These are phyloP conservation scores for Progne subis DNA, from an alignment of 2,113 vertebrate species.

Conservation along the genomic window DNA sequence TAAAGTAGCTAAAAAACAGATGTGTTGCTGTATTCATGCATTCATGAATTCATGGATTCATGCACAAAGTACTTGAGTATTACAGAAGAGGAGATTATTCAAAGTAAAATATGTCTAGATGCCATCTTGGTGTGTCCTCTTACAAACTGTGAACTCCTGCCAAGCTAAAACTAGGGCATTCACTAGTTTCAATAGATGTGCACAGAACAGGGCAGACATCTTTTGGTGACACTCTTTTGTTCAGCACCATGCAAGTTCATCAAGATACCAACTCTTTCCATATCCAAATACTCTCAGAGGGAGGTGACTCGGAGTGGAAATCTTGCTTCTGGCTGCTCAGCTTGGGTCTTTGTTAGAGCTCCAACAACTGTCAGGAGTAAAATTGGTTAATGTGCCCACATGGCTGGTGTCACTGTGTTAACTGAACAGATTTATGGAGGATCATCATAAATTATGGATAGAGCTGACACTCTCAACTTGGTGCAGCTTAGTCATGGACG, in stretches of 20 bases:
- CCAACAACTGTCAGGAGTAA: background rate
- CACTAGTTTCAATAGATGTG: background rate
- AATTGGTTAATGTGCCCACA: background rate
- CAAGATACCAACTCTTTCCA: background rate
- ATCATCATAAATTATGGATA: background rate
- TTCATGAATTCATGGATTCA: background rate
- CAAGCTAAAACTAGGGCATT: background rate
- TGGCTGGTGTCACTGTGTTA: background rate
- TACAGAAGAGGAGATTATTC: background rate
- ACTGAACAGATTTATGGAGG: background rate
- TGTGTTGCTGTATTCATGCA: accelerated
- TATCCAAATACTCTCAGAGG: background rate
- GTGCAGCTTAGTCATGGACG: background rate
- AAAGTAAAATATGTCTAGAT: accelerated
- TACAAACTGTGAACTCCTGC: background rate
- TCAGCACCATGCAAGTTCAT: background rate
- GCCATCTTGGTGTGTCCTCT: background rate
- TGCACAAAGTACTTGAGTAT: background rate
- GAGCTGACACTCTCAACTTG: background rate
- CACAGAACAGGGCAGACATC: accelerated
- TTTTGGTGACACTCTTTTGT: background rate
- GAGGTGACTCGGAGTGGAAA: background rate
- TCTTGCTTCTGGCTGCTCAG: background rate
- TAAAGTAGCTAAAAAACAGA: background rate
- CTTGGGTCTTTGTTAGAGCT: background rate